Evolutionary conservation across 2,888 invertebrate species (phyloP).

Genomic region (Gymnocheta viridis): DNA sequence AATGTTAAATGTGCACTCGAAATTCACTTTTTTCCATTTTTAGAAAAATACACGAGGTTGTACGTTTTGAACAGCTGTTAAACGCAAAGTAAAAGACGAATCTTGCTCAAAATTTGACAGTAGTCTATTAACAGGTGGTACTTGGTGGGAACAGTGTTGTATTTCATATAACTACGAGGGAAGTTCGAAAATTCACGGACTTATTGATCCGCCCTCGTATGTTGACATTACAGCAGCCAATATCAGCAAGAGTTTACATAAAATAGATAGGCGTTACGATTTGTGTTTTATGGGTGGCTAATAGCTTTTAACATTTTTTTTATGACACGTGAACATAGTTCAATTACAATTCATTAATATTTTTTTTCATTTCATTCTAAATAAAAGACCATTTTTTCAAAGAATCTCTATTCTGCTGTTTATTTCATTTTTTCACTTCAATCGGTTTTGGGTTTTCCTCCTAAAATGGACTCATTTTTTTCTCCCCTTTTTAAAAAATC

Average conservation of each 20-base stretch:
- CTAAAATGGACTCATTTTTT: neutral
- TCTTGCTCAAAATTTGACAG: no score
- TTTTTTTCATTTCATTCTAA: neutral
- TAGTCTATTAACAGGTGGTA: no score
- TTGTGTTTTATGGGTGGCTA: slow-evolving; percentile 37
- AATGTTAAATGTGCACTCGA: no score
- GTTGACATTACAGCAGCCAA: neutral
- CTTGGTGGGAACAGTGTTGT: no score
- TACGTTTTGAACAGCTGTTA: no score
- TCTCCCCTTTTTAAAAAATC: neutral
- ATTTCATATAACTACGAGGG: no score
- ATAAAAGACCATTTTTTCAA: slow-evolving; percentile 22
- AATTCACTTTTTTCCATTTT: no score
- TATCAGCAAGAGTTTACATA: slow-evolving; percentile 9
- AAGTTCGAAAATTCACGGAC: neutral
- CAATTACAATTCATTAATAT: slow-evolving; percentile 44
- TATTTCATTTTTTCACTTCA: slow-evolving; percentile 57
- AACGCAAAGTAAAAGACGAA: no score
- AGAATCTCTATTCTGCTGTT: slow-evolving; percentile 10
- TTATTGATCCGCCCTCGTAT: neutral
- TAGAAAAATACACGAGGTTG: no score
- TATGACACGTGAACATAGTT: slow-evolving; percentile 57
- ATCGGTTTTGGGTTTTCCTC: slow-evolving; percentile 48
- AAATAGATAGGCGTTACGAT: slow-evolving; percentile 48
- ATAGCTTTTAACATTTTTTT: slow-evolving; percentile 36